These are phyloP conservation scores for Scartelaos histophorus DNA, from an alignment of 2,113 vertebrate species.

Conservation along the genomic window DNA sequence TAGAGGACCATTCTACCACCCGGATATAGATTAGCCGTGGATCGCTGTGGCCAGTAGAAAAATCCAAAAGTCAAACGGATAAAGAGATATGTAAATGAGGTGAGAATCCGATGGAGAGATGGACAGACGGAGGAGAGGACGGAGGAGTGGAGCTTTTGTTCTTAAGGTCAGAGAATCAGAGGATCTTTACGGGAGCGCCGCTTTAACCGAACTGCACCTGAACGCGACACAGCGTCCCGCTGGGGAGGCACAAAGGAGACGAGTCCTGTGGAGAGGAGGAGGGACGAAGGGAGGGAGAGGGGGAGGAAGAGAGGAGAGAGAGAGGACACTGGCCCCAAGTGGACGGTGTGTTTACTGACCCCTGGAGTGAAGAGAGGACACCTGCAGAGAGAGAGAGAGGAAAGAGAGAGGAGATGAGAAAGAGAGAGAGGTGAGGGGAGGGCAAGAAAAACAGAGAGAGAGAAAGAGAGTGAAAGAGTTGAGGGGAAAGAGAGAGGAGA, in stretches of 20 bases:
- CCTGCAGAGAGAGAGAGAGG: neutral
- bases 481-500: too few relatives aligned
- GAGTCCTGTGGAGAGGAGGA: slow-evolving; percentile 54
- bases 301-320: neutral
- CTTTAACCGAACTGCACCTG: slow-evolving; percentile 55
- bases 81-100: neutral
- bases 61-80: neutral
- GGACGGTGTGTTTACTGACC: slow-evolving; percentile 62
- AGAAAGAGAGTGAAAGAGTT: too few relatives aligned
- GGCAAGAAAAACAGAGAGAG: too few relatives aligned
- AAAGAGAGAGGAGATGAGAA: neutral
- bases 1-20: too few relatives aligned
- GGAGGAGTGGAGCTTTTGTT: slow-evolving; percentile 11
- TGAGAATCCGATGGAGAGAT: neutral
- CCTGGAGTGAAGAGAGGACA: slow-evolving; percentile 33
- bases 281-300: neutral
- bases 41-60: neutral
- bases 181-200: slow-evolving; percentile 53
- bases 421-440: too few relatives aligned
- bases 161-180: slow-evolving; percentile 54
- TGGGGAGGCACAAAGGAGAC: slow-evolving; percentile 60
- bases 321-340: slow-evolving; percentile 65
- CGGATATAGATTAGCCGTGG: too few relatives aligned
- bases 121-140: neutral
- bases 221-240: slow-evolving; percentile 45